Evolutionary conservation across 2,113 vertebrate species (phyloP), one percentile per base, ranked within the genome.

Genomic region (Verasper variegatus): DNA sequence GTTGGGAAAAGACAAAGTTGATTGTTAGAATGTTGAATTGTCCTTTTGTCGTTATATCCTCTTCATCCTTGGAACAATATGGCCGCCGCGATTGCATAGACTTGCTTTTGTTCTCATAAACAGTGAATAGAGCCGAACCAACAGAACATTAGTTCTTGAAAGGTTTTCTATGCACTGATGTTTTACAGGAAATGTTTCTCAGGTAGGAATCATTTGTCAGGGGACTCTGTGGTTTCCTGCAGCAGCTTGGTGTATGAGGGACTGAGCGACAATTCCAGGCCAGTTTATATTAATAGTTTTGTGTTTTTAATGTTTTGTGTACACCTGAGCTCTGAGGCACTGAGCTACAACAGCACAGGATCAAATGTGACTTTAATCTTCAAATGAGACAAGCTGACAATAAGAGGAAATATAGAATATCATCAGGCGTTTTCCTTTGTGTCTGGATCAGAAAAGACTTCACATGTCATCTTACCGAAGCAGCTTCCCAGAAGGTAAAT

Each of bases 391-490:
- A n/a, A 37, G 17, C 3, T 12, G 31, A 61, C 27, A 61, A 12
- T 13, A 31, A 27, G 26, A 20, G 3, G 37, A 60, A 12, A n/a
- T 60, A 13, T 60, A n/a, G 59, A 40, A n/a, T n/a, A 60, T 60
- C 27, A 54, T 0, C 42, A 0, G 26, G 12, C 21, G 9, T 56
- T 74, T 1, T 10, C 51, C 10, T 27, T 57, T 60, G 3, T 35
- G 10, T 52, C 40, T 21, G 17, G 27, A 7, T 3, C 14, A 14
- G 11, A 59, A 27, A 57, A 71, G 10, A 75, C 4, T 59, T 6
- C 24, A 27, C 49, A 26, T 18, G 52, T 31, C 57, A 3, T 77
- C 86, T 87, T 80, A 93, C 92, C 92, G 12, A 62, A 55, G 51
- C 64, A 67, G 73, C 10, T 55, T 1, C 71, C 64, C 26, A 82